Conservation (phyloP, 2,797 vertebrate species). For the Sternotherus odoratus region DNA sequence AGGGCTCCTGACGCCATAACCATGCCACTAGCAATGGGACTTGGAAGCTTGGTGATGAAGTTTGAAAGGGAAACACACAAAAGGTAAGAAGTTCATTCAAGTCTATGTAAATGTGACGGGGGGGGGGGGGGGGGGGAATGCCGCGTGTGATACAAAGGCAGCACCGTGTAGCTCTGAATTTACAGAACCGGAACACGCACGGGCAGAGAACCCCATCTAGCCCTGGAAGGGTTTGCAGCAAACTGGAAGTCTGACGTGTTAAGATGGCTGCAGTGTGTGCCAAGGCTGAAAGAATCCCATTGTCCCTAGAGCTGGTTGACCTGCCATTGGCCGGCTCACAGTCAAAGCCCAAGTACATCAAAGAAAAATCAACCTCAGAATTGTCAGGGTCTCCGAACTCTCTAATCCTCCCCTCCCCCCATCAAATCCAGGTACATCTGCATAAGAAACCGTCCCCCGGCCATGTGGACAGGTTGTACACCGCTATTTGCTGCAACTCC, state of each 20-base stretch:
- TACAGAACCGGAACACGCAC: not conserved
- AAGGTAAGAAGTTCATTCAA: not conserved
- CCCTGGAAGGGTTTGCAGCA: not conserved
- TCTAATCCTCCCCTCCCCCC: not conserved
- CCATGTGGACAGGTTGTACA: not conserved
- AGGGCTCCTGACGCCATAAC: not conserved
- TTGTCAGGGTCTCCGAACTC: not conserved
- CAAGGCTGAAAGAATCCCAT: slow-evolving; percentile 13
- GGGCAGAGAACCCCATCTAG: not conserved
- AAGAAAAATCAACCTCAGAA: not conserved
- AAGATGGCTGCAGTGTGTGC: not conserved
- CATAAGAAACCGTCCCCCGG: not conserved
- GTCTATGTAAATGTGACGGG: not conserved
- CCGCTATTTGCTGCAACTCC: not conserved
- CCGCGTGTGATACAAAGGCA: not conserved
- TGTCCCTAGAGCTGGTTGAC: not conserved
- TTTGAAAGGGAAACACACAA: not conserved
- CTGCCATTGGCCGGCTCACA: not conserved
- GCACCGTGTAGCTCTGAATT: not conserved
- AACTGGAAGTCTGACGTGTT: not conserved
- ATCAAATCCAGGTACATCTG: not conserved
- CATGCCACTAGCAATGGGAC: not conserved
- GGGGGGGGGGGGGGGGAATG: not conserved
- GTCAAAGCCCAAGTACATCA: slow-evolving; percentile 21
- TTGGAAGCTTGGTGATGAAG: too few relatives aligned